Evolutionary conservation across 2,113 vertebrate species (phyloP).

Genomic region (Heterocephalus glaber): DNA sequence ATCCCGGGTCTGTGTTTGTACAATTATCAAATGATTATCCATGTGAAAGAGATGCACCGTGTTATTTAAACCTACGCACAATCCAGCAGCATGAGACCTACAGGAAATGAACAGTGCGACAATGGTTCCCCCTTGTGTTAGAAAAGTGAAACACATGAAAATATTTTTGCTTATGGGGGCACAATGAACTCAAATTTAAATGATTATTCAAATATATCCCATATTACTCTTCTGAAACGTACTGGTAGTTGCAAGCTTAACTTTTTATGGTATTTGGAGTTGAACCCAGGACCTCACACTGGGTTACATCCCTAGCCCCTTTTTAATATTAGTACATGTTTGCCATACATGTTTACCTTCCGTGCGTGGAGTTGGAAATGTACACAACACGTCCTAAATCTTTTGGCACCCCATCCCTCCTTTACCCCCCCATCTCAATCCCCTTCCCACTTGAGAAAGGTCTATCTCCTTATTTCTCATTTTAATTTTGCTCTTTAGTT

Average conservation of each 20-base stretch:
- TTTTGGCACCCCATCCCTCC: too few species aligned
- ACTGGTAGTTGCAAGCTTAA: not conserved
- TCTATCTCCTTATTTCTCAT: not conserved
- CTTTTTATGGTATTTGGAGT: not conserved
- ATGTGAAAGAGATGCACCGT: not conserved
- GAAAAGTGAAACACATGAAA: slow-evolving; percentile 33
- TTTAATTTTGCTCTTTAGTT: not conserved
- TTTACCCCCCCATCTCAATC: not conserved
- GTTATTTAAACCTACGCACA: not conserved
- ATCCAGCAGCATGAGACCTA: rapidly evolving
- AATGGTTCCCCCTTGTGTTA: slow-evolving; percentile 71
- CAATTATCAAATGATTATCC: not conserved
- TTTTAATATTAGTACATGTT: not conserved
- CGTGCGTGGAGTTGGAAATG: not conserved
- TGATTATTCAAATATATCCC: not conserved
- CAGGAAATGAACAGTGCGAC: not conserved
- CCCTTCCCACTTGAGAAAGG: not conserved
- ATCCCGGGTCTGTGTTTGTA: not conserved
- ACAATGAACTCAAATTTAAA: not conserved
- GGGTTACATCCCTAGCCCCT: not conserved
- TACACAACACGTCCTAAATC: not conserved
- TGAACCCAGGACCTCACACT: not conserved
- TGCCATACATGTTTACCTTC: not conserved
- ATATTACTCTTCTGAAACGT: not conserved
- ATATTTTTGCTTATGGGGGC: not conserved